A percentile compares a stretch with the other conserved stretches of the same genome.
phyloP scores from a whole-genome alignment of 2,888 invertebrate species.

The Drosophila lutescens region DNA sequence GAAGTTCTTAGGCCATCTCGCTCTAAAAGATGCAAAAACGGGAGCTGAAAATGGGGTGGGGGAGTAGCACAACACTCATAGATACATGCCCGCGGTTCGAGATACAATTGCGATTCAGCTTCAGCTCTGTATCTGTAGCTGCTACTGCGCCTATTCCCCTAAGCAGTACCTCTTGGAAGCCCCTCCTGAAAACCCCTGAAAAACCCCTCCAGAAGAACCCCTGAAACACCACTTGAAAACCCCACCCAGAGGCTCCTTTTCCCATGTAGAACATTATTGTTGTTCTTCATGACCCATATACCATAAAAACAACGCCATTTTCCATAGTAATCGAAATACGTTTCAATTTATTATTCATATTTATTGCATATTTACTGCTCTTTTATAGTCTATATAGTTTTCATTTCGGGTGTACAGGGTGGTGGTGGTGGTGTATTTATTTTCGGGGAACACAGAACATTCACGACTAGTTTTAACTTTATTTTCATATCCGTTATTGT shows the following conservation, averaged over 20 bases:
- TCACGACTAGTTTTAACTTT: slow-evolving; percentile 43
- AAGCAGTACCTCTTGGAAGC: not conserved
- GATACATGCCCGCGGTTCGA: slow-evolving; percentile 53
- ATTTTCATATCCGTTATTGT: slow-evolving; percentile 40
- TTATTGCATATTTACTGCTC: slow-evolving; percentile 60
- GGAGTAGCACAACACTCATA: slow-evolving; percentile 27
- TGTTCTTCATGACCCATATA: slow-evolving; percentile 24
- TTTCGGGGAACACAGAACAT: slow-evolving; percentile 50
- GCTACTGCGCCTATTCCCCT: slow-evolving; percentile 19
- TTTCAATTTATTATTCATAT: slow-evolving; percentile 59
- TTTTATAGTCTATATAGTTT: slow-evolving; percentile 43
- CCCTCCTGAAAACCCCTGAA: not conserved
- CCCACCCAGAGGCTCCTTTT: slow-evolving; percentile 14
- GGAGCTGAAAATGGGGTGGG: not conserved
- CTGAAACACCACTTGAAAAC: not conserved
- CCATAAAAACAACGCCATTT: slow-evolving; percentile 18
- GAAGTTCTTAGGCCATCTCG: slow-evolving; percentile 33
- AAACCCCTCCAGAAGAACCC: slow-evolving; percentile 1
- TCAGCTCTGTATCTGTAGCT: slow-evolving; percentile 27
- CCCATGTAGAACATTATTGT: slow-evolving; percentile 6
- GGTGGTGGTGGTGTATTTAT: slow-evolving; percentile 11
- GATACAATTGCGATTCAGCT: slow-evolving; percentile 27
- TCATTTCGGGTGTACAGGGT: slow-evolving; percentile 6
- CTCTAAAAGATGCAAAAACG: not conserved
- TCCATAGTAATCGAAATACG: slow-evolving; percentile 59